Conservation (phyloP, 2,888 invertebrate species). For the Orthonychiurus folsomi region DNA sequence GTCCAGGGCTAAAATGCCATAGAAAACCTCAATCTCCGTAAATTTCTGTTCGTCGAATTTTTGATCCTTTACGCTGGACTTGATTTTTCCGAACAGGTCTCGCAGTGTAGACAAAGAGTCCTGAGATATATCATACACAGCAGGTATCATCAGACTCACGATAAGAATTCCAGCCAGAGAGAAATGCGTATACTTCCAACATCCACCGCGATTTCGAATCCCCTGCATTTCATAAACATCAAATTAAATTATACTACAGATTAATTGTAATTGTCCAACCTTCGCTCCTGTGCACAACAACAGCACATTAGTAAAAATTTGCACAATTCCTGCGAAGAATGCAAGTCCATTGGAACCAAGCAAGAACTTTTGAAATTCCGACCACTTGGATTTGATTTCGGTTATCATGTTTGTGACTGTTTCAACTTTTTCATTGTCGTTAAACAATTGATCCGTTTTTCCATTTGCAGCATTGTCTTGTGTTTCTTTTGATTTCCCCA, state of each 20-base stretch:
- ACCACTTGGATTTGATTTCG: slow-evolving; percentile 7
- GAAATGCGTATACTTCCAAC: slow-evolving; percentile 10
- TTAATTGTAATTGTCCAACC: no score
- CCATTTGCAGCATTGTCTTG: neutral
- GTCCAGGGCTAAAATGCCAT: slow-evolving; percentile 6
- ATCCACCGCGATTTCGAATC: neutral
- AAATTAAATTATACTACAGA: no score
- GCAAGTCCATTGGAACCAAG: slow-evolving; percentile 11
- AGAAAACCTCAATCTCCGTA: neutral
- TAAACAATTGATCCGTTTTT: neutral
- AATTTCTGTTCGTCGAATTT: neutral
- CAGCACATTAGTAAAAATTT: slow-evolving; percentile 3
- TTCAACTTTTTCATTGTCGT: neutral
- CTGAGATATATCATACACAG: slow-evolving; percentile 4
- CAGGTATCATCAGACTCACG: slow-evolving; percentile 2
- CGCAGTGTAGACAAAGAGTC: neutral
- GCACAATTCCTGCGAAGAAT: slow-evolving; percentile 4
- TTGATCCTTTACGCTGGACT: neutral
- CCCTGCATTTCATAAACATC: slow-evolving; percentile 6
- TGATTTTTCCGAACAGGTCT: slow-evolving; percentile 3
- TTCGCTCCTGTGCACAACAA: slow-evolving; percentile 10
- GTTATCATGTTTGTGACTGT: neutral
- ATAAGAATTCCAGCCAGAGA: neutral
- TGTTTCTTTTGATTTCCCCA: neutral
- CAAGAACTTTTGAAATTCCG: slow-evolving; percentile 8